Evolutionary conservation across 2,888 invertebrate species (phyloP).

Genomic region (Seladonia tumulorum): DNA sequence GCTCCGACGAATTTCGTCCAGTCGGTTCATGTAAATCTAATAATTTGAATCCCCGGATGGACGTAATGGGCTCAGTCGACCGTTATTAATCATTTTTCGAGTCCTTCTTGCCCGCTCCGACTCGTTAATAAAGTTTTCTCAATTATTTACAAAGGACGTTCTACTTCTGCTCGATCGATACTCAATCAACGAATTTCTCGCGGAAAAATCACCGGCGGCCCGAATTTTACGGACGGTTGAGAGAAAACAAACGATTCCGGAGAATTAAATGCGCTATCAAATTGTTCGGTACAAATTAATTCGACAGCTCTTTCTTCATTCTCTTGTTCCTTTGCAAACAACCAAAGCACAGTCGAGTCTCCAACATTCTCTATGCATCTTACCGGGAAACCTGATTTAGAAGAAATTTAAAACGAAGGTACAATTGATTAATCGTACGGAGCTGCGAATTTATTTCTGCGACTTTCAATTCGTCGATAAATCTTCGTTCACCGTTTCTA

Average conservation of each 20-base stretch:
- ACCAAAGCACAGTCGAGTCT: not conserved
- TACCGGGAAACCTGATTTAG: too few relatives aligned
- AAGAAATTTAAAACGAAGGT: too few relatives aligned
- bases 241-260: not conserved
- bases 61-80: not conserved
- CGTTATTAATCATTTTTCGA: not conserved
- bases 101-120: not conserved
- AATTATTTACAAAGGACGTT: slow-evolving; percentile 2
- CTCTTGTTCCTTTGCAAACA: not conserved
- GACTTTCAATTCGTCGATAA: too few relatives aligned
- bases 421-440: too few relatives aligned
- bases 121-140: not conserved
- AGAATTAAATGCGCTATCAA: not conserved
- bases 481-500: too few relatives aligned
- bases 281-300: not conserved
- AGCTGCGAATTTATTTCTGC: too few relatives aligned
- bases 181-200: slow-evolving; percentile 6
- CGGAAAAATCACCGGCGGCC: not conserved
- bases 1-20: not conserved
- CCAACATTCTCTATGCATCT: not conserved
- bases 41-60: not conserved
- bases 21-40: not conserved
- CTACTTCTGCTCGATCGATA: not conserved
- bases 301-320: not conserved
- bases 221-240: not conserved